Percentiles rank a stretch among this genome's conserved stretches.
Conservation (phyloP, 2,797 vertebrate genomes). For the Falco rusticolus region DNA sequence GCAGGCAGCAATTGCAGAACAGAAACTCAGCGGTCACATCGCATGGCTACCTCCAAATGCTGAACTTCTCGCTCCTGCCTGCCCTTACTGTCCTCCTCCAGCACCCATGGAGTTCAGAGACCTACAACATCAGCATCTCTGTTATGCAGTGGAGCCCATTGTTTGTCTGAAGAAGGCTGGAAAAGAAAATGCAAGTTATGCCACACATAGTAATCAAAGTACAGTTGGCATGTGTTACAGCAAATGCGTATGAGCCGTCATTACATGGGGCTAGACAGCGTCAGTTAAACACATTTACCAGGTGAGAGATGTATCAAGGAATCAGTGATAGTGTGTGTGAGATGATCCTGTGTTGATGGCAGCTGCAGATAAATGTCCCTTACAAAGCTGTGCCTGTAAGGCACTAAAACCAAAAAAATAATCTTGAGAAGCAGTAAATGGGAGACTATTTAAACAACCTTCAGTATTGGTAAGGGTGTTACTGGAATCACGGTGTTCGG, state of each 20-base stretch:
- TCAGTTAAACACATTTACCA: background rate
- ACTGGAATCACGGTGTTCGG: background rate
- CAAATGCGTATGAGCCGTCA: background rate
- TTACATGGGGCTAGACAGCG: background rate
- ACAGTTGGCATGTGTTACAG: background rate
- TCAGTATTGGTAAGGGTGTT: background rate
- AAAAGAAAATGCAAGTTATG: background rate
- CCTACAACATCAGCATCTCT: background rate
- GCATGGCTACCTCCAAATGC: background rate
- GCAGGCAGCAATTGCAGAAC: background rate
- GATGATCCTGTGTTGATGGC: background rate
- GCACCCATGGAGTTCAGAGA: background rate
- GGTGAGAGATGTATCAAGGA: background rate
- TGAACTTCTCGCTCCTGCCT: background rate
- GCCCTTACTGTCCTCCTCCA: background rate
- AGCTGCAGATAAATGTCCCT: background rate
- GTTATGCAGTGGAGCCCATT: background rate
- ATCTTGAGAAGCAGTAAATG: background rate
- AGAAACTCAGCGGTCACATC: background rate
- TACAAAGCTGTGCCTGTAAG: background rate
- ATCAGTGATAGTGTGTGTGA: background rate
- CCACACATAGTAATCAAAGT: background rate
- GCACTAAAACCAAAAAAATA: background rate
- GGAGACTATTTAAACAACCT: background rate
- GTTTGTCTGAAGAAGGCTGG: background rate